Evolutionary conservation across 2,797 vertebrate species (phyloP).

Genomic region (Myotis planiceps): DNA sequence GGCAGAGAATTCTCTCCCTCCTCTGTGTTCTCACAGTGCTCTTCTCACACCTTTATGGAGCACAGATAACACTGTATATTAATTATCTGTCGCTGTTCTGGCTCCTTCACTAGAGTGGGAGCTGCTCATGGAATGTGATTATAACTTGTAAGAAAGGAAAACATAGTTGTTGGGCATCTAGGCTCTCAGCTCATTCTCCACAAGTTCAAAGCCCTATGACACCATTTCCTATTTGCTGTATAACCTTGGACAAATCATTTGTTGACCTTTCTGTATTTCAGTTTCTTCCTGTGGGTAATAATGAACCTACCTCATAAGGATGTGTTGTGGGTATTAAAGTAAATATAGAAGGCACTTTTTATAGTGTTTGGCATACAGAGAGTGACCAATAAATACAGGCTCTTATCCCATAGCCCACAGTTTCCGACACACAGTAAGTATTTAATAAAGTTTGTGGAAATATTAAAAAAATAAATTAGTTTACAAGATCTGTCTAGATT

Average conservation of each 20-base stretch:
- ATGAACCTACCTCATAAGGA: not conserved
- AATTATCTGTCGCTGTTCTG: constrained; percentile 53
- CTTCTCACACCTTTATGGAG: constrained; percentile 52
- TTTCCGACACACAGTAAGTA: not conserved
- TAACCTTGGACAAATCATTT: not conserved
- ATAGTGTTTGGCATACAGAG: not conserved
- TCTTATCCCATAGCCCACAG: not conserved
- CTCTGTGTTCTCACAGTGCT: not conserved
- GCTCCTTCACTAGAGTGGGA: constrained; percentile 24
- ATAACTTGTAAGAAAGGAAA: constrained; percentile 9
- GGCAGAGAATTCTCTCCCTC: constrained; percentile 29
- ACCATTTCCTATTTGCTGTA: not conserved
- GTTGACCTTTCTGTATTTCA: not conserved
- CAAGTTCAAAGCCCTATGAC: not conserved
- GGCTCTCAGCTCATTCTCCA: not conserved
- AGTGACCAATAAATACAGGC: not conserved
- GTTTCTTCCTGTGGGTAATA: not conserved
- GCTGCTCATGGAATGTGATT: constrained; percentile 14
- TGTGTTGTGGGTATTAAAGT: not conserved
- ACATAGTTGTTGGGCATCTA: not conserved
- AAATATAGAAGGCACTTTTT: not conserved
- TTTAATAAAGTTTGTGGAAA: not conserved
- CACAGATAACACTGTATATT: constrained; percentile 52
- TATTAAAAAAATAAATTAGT: constrained; percentile 2
- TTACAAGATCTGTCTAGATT: not conserved